These are phyloP conservation scores for Falco berigora DNA, from an alignment of 2,797 vertebrate genomes.

Conservation along the genomic window DNA sequence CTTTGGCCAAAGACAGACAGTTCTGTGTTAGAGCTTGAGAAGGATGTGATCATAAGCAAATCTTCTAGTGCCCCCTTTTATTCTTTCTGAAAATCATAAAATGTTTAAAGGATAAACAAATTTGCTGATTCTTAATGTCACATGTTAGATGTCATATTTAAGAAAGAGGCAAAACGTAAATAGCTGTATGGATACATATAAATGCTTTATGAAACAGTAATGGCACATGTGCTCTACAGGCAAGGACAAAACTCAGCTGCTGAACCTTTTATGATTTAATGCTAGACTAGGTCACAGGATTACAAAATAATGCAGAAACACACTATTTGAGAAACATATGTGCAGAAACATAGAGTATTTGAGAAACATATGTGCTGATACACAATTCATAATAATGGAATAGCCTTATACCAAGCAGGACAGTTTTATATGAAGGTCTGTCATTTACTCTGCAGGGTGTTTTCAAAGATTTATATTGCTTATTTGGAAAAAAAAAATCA, in stretches of 20 bases:
- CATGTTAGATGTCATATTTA: neutral
- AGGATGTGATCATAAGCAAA: neutral
- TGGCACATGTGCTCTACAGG: neutral
- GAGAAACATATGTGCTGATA: neutral
- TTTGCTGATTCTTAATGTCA: neutral
- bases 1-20: neutral
- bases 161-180: neutral
- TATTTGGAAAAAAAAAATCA: neutral
- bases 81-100: neutral
- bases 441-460: neutral
- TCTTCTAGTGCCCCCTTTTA: neutral
- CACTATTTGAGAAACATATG: constrained; percentile 4
- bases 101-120: neutral
- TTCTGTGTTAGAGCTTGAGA: neutral
- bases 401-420: neutral
- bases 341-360: neutral
- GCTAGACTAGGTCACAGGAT: neutral
- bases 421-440: neutral
- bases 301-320: constrained; percentile 25
- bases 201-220: neutral
- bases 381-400: neutral
- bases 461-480: neutral
- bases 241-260: neutral
- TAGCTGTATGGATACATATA: neutral
- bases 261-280: constrained; percentile 9